Base-by-base conservation (phyloP, 2,888 invertebrate genomes). In the Aricia artaxerxes region DNA sequence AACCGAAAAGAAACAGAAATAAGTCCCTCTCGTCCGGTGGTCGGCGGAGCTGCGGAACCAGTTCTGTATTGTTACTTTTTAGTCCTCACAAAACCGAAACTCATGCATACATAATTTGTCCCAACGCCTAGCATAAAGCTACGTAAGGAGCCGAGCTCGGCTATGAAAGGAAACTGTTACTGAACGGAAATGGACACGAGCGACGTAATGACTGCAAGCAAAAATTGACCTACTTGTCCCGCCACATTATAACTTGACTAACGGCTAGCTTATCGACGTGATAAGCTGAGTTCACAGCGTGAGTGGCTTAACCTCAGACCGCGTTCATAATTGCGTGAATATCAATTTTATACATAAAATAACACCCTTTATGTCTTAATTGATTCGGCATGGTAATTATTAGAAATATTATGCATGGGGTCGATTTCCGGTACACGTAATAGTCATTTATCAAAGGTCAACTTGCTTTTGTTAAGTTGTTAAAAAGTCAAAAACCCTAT, bases 1-100 rank as follows among this genome's bases (percentile, higher is more conserved):
- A 93, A 93, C 91, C 88, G 89, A 90, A 93, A 91, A 91, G 91
- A 90, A 91, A 92, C 91, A 91, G 88, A 90, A 83, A 83, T 84
- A 89, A 89, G 85, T 86, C 88, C 88, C 84, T 89, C 88, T 90
- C 90, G 88, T 89, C 89, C 90, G 89, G 88, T 88, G 87, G 86
- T 86, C 86, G 86, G 84, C 84, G 72, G 82, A 81, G 81, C 81
- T 85, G 86, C 82, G 83, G 84, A 91, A 94, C 92, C 91, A 90
- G 92, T 91, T 91, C 88, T 82, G 82, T 87, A 86, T 89, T 89
- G 90, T 90, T 87, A 88, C 89, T 89, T 90, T 89, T 88, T 87
- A 89, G 88, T 89, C 89, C 88, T 88, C 88, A 89, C 86, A 87
- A 82, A 91, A 90, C 90, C 91, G 90, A 89, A 91, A 87, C 86